Base-by-base conservation (phyloP, 2,797 vertebrate species). In the Pristis pectinata region DNA sequence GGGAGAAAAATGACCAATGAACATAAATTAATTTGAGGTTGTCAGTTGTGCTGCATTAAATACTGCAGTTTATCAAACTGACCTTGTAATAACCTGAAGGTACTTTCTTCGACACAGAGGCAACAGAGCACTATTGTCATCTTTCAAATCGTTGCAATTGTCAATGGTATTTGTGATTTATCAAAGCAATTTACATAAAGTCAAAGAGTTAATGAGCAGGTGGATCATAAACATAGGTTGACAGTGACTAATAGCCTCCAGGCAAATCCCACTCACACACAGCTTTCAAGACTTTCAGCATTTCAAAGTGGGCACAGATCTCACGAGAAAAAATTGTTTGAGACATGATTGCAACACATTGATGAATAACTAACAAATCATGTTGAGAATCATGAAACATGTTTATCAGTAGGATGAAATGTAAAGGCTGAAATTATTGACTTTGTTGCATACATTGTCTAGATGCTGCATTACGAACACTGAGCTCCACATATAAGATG, bases 171-270 rank as follows among this genome's bases (percentile, higher is more conserved):
- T 94, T 76, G 92, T 76, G 72, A 94, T n/a, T 94, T 70, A 76
- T n/a, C 67, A 94, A 94, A 53, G 37, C 92, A 94, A 94, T 94
- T 94, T 94, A 34, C 64, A 56, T 76, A 76, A 94, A 30, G 92
- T 94, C 92, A 94, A 94, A 94, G 13, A 76, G 92, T 76, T 94
- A 94, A 94, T 94, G 92, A 94, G 67, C 70, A 94, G 70, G 92
- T 94, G 70, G 41, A 74, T 74, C 70, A 34, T 76, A 93, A 72
- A 72, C 94, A 30, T 34, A 76, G 70, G 41, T 74, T 74, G 92
- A 94, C 67, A 94, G 72, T 30, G 0, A 2, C 7, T 34, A 56
- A 74, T 34, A 74, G 49, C 67, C 41, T 74, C 92, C 92, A 93
- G 92, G n/a, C 41, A 72, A 93, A 74, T 93, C 13, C 37, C 30